Percentiles rank a stretch among this genome's conserved stretches.
These are phyloP conservation scores for Mormoops blainvillei DNA, from an alignment of 2,113 vertebrate species.

Conservation along the genomic window DNA sequence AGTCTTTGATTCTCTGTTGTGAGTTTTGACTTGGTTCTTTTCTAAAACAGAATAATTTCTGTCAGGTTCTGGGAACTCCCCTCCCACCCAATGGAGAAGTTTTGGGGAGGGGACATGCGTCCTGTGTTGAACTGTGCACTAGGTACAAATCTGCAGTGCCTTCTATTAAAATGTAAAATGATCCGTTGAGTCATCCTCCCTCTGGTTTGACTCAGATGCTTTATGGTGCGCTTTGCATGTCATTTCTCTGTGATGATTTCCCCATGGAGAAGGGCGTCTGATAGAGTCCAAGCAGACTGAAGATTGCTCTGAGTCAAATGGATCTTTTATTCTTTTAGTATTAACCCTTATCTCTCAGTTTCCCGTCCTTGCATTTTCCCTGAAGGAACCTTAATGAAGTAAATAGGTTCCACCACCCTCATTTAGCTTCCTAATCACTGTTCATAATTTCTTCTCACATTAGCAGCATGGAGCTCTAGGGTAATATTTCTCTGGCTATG, in stretches of 20 bases:
- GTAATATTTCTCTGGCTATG: slow-evolving; percentile 35
- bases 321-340: slow-evolving; percentile 65
- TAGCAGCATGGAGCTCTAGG: slow-evolving; percentile 49
- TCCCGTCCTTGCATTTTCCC: slow-evolving; percentile 57
- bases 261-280: slow-evolving; percentile 81
- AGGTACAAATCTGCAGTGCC: slow-evolving; percentile 70
- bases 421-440: slow-evolving; percentile 52
- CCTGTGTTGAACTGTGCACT: slow-evolving; percentile 72
- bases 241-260: slow-evolving; percentile 81
- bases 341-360: slow-evolving; percentile 68
- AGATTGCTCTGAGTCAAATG: slow-evolving; percentile 74
- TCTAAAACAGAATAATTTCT: slow-evolving; percentile 73
- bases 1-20: slow-evolving; percentile 66
- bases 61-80: slow-evolving; percentile 79
- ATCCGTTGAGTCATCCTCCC: slow-evolving; percentile 81
- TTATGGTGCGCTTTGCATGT: slow-evolving; percentile 74
- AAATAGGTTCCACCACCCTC: slow-evolving; percentile 59
- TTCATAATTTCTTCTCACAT: slow-evolving; percentile 65
- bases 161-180: slow-evolving; percentile 79
- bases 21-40: slow-evolving; percentile 77
- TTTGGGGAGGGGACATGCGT: slow-evolving; percentile 63
- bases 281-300: slow-evolving; percentile 78
- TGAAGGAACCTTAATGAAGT: slow-evolving; percentile 65
- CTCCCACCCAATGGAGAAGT: slow-evolving; percentile 73
- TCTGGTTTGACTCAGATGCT: slow-evolving; percentile 76